These are phyloP conservation scores for Varanus salvator DNA, from an alignment of 2,113 vertebrate genomes.

Conservation along the genomic window DNA sequence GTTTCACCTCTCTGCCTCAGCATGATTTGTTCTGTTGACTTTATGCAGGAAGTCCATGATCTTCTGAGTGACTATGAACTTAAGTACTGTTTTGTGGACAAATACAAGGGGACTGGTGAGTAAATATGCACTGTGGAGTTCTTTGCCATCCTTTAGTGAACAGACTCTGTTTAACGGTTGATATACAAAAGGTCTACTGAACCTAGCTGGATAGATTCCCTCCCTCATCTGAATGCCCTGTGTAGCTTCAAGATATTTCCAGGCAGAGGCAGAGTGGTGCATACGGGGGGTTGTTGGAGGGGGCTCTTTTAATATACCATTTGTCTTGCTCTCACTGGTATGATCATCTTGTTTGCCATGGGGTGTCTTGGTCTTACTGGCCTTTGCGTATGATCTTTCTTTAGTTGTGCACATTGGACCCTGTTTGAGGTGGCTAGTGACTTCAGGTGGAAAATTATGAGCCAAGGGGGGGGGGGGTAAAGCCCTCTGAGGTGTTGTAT, in stretches of 20 bases:
- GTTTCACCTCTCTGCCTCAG: not conserved
- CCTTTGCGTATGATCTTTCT: not conserved
- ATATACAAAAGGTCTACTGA: not conserved
- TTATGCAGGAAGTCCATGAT: conserved; percentile 89
- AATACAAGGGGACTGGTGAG: conserved; percentile 95
- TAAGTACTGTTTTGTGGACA: conserved; percentile 97
- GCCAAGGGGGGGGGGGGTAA: not conserved
- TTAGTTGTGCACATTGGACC: not conserved
- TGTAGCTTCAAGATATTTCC: not conserved
- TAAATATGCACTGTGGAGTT: conserved; percentile 29
- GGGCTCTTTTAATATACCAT: not conserved
- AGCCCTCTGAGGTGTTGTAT: not conserved
- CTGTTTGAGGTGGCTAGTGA: not conserved
- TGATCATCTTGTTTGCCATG: not conserved
- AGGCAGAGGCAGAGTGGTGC: no score
- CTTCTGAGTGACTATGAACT: conserved; percentile 89
- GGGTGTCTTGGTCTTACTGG: not conserved
- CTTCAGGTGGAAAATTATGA: conserved; percentile 4
- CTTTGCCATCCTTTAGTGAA: not conserved
- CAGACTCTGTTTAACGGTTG: not conserved
- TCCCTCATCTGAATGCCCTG: not conserved
- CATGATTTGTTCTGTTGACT: conserved; percentile 15
- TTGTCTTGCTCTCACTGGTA: not conserved
- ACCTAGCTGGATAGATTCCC: not conserved
- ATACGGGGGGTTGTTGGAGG: no score